Conservation (phyloP, 2,888 invertebrate species). For the Rhingia rostrata region DNA sequence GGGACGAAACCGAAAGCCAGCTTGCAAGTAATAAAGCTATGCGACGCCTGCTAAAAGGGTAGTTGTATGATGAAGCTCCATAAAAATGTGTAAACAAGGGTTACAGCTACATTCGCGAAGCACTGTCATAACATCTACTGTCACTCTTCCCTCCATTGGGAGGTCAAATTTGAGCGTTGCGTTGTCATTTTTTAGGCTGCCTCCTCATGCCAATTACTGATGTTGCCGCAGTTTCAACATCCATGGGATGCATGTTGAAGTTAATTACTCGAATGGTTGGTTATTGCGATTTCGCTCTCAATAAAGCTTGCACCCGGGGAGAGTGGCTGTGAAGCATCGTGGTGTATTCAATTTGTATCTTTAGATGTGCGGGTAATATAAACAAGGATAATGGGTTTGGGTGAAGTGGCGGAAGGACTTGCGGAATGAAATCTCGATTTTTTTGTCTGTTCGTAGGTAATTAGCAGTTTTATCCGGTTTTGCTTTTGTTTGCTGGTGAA, state of each 20-base stretch:
- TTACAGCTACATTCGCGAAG: slow-evolving; percentile 28
- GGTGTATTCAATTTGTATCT: background rate
- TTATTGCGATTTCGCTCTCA: slow-evolving; percentile 32
- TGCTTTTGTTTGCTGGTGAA: slow-evolving; percentile 22
- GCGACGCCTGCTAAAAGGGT: background rate
- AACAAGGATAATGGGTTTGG: slow-evolving; percentile 11
- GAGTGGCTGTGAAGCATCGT: background rate
- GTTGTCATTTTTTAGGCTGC: slow-evolving; percentile 11
- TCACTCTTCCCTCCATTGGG: background rate
- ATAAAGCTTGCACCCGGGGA: slow-evolving; percentile 15
- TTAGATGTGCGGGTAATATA: background rate
- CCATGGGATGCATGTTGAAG: slow-evolving; percentile 51
- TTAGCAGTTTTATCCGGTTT: slow-evolving; percentile 29
- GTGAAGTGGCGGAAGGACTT: background rate
- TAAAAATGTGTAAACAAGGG: slow-evolving; percentile 51
- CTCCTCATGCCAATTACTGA: slow-evolving; percentile 36
- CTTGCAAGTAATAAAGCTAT: slow-evolving; percentile 46
- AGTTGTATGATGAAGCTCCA: background rate
- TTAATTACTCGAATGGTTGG: slow-evolving; percentile 62
- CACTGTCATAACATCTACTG: slow-evolving; percentile 20
- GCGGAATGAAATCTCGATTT: slow-evolving; percentile 1
- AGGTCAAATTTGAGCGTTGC: background rate
- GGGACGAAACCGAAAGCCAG: slow-evolving; percentile 14
- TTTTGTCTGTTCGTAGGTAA: slow-evolving; percentile 21
- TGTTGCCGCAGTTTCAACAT: slow-evolving; percentile 41